phyloP scores from a whole-genome alignment of 2,113 vertebrate species.

The Muscicapa adusta region DNA sequence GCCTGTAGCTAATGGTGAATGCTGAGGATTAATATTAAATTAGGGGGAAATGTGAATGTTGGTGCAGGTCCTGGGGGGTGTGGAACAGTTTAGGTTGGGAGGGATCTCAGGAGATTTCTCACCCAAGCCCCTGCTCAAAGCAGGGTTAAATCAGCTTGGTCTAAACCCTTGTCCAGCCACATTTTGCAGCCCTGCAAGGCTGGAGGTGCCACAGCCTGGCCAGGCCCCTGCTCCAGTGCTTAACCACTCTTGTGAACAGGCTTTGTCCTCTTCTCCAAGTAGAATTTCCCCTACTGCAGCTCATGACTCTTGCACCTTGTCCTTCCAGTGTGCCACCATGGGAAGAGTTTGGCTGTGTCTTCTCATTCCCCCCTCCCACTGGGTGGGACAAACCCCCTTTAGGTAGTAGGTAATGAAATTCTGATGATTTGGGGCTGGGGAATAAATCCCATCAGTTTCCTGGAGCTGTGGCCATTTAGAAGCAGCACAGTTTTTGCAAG shows the following conservation, averaged over 20 bases:
- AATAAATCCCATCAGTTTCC: neutral
- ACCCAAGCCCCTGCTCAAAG: neutral
- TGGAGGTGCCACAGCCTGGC: neutral
- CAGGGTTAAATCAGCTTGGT: neutral
- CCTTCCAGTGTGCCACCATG: neutral
- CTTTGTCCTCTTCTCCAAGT: neutral
- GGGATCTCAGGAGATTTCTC: neutral
- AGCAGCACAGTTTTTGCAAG: neutral
- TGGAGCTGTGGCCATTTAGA: neutral
- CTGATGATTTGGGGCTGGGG: neutral
- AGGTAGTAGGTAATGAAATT: neutral
- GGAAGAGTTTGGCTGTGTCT: neutral
- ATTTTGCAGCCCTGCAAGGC: neutral
- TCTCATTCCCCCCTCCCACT: neutral
- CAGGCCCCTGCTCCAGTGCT: slow-evolving; percentile 27
- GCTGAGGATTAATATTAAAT: neutral
- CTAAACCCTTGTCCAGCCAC: neutral
- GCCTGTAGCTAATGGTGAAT: neutral
- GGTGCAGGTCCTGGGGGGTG: neutral
- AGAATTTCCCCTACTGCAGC: neutral
- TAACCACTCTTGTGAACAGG: slow-evolving; percentile 28
- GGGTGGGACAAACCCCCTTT: neutral
- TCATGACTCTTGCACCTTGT: neutral
- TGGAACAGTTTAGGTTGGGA: neutral
- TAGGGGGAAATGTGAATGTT: neutral